Evolutionary conservation across 2,888 invertebrate species (phyloP).

Genomic region (Acanthosepion lycidas): DNA sequence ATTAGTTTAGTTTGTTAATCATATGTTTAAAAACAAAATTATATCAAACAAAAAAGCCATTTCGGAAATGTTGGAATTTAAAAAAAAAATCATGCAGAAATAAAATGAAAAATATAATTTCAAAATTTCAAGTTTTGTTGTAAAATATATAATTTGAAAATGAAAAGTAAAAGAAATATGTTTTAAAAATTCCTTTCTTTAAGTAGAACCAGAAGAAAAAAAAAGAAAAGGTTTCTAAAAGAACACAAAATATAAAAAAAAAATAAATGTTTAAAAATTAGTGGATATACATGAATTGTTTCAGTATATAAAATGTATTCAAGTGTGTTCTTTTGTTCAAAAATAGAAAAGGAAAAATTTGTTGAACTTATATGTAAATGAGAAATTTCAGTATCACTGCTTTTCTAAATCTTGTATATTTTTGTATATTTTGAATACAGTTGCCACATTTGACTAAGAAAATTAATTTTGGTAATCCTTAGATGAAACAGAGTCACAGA

Average conservation of each 20-base stretch:
- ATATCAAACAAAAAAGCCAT: background rate
- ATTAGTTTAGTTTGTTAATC: conserved; percentile 18
- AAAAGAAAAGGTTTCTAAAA: background rate
- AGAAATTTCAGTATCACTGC: background rate
- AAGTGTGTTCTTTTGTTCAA: background rate
- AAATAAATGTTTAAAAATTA: background rate
- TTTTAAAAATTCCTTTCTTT: too few relatives aligned
- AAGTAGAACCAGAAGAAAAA: too few relatives aligned
- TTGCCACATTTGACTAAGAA: background rate
- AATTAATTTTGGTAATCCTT: too few relatives aligned
- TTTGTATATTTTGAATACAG: background rate
- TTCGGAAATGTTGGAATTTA: background rate
- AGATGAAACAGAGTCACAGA: background rate
- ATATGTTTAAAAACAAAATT: background rate
- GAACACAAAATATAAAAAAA: background rate
- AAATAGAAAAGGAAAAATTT: background rate
- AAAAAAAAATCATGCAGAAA: background rate
- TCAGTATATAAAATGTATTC: background rate
- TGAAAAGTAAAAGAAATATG: background rate
- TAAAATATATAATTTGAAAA: background rate
- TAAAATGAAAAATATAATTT: background rate
- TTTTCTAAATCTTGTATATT: background rate
- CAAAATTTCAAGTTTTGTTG: background rate
- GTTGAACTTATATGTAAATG: background rate
- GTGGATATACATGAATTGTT: background rate